Conservation (phyloP, 2,888 invertebrate genomes). For the Prionchulus punctatus region DNA sequence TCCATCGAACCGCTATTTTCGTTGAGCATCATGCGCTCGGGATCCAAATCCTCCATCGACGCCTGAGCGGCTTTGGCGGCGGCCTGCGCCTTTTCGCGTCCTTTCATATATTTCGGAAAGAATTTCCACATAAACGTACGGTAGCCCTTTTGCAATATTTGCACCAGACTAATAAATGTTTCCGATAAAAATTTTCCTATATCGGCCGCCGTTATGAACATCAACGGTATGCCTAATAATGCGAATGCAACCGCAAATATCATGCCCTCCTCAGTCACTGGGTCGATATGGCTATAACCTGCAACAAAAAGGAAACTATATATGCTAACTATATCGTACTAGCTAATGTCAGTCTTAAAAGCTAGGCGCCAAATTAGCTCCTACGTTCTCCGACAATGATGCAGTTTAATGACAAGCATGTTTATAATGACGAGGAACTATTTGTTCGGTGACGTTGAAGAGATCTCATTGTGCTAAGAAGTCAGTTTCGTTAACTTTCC, state of each 20-base stretch:
- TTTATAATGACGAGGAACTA: no score
- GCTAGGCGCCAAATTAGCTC: no score
- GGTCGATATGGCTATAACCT: slow-evolving; percentile 32
- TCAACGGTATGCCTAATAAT: slow-evolving; percentile 30
- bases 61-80: neutral
- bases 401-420: no score
- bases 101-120: neutral
- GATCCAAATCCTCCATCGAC: neutral
- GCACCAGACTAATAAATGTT: slow-evolving; percentile 17
- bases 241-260: slow-evolving; percentile 31
- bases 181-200: slow-evolving; percentile 32
- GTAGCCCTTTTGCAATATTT: neutral
- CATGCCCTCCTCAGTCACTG: slow-evolving; percentile 30
- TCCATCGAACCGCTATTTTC: neutral
- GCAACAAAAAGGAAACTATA: neutral
- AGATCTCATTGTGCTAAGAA: no score
- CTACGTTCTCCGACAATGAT: no score
- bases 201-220: slow-evolving; percentile 28
- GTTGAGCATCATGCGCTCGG: neutral
- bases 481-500: no score
- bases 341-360: no score
- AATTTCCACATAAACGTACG: slow-evolving; percentile 2
- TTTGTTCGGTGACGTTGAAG: no score
- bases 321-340: no score
- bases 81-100: neutral